Evolutionary conservation across 2,113 vertebrate genomes (phyloP).

Genomic region (Eudorcas thomsonii): DNA sequence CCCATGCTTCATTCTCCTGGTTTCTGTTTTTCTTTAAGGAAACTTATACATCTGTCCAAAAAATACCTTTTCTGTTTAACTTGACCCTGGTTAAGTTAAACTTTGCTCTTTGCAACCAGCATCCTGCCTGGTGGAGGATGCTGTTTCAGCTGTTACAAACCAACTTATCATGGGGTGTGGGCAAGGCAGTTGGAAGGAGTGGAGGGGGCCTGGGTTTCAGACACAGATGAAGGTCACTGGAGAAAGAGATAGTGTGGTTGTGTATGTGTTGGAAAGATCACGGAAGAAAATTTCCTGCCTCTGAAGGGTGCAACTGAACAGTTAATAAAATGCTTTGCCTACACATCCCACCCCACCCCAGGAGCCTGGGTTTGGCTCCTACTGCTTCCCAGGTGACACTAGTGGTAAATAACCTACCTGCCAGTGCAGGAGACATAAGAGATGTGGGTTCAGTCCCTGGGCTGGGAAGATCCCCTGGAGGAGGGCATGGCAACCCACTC

Average conservation of each 20-base stretch:
- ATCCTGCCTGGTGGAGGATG: neutral
- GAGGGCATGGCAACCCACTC: neutral
- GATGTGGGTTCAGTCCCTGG: neutral
- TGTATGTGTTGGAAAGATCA: too few relatives aligned
- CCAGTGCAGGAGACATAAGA: neutral
- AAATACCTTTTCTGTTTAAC: too few relatives aligned
- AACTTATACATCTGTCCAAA: neutral
- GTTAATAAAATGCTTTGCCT: neutral
- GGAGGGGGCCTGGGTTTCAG: neutral
- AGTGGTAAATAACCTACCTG: neutral
- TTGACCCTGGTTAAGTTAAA: neutral
- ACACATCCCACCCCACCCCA: too few relatives aligned
- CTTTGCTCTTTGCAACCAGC: neutral
- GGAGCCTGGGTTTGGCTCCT: too few relatives aligned
- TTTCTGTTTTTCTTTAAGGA: neutral
- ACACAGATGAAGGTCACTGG: too few relatives aligned
- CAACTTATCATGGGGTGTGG: neutral
- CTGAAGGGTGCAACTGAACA: too few relatives aligned
- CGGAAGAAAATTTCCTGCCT: fast-evolving
- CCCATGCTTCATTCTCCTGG: neutral
- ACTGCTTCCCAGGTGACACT: neutral
- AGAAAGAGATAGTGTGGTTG: fast-evolving
- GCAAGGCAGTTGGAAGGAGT: too few relatives aligned
- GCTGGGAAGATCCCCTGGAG: neutral
- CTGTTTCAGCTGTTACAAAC: neutral